These are phyloP conservation scores for Heliconius erato DNA, from an alignment of 2,888 invertebrate species.

Conservation along the genomic window DNA sequence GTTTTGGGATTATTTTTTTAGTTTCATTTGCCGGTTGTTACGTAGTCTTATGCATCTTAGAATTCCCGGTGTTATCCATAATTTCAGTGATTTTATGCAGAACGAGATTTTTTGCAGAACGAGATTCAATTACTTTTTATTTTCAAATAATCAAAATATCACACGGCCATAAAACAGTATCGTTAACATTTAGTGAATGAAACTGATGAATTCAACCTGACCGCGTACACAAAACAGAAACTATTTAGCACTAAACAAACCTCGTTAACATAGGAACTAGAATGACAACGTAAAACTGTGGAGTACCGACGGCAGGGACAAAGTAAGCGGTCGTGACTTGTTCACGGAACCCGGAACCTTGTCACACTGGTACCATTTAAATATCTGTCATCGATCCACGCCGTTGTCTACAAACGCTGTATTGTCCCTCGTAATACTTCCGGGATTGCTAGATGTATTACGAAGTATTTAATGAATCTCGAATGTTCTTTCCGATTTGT, in stretches of 20 bases:
- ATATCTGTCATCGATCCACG: slow-evolving; percentile 37
- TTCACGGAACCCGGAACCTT: slow-evolving; percentile 4
- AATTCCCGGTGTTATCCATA: too few species aligned
- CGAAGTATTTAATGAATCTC: slow-evolving; percentile 31
- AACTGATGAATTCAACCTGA: background rate
- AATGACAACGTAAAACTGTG: slow-evolving; percentile 1
- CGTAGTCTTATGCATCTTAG: too few species aligned
- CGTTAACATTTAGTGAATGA: background rate
- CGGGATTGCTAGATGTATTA: slow-evolving; percentile 19
- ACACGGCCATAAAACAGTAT: background rate
- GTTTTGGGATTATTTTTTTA: too few species aligned
- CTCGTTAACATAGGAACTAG: background rate
- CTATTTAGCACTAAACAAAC: slow-evolving; percentile 12
- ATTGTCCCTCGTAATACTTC: slow-evolving; percentile 29
- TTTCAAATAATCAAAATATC: background rate
- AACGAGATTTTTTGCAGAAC: too few species aligned
- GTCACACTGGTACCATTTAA: slow-evolving; percentile 38
- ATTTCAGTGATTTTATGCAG: too few species aligned
- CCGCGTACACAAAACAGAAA: background rate
- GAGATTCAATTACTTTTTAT: background rate
- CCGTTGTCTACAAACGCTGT: slow-evolving; percentile 29
- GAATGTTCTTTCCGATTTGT: slow-evolving; percentile 27
- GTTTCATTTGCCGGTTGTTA: too few species aligned
- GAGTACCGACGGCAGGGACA: slow-evolving; percentile 25
- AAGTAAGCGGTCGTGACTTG: slow-evolving; percentile 29